Percentiles rank a stretch among this genome's conserved stretches.
Evolutionary conservation across 35 echinoderm and acorn worm genomes (phyloP).

Genomic region (Ptychodera flava): DNA sequence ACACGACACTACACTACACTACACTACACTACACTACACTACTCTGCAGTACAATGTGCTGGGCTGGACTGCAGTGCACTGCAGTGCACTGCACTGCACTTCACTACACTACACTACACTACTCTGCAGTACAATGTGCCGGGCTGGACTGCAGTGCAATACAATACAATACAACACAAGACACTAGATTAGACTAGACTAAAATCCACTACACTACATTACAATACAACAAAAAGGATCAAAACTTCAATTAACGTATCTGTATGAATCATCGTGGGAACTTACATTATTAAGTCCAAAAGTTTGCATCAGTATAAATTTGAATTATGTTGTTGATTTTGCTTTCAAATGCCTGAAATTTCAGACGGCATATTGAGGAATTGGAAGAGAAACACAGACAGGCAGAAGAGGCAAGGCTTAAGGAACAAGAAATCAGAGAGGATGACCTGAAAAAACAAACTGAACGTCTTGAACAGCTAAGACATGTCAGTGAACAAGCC

Average conservation of each 20-base stretch:
- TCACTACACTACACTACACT: not conserved
- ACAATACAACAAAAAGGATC: not conserved
- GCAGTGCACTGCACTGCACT: not conserved
- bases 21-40: not conserved
- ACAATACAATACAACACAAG: not conserved
- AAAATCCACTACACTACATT: not conserved
- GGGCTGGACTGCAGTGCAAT: not conserved
- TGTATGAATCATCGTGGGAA: too few relatives aligned
- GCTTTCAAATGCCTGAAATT: not conserved
- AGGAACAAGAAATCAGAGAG: constrained; percentile 41
- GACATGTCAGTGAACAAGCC: constrained; percentile 44
- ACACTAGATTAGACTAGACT: not conserved
- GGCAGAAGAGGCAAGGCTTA: not conserved
- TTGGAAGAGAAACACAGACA: constrained; percentile 43
- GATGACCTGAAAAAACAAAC: constrained; percentile 28
- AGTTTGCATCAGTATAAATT: too few relatives aligned
- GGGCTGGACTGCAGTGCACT: not conserved
- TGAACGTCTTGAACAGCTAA: constrained; percentile 40
- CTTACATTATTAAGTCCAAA: too few relatives aligned
- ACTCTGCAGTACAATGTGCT: not conserved
- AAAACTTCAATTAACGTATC: too few relatives aligned
- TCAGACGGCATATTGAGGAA: constrained; percentile 62
- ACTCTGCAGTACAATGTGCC: not conserved
- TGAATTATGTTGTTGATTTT: not conserved
- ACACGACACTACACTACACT: not conserved